phyloP scores from a whole-genome alignment of 2,797 vertebrate species.

The Sciaenops ocellatus region DNA sequence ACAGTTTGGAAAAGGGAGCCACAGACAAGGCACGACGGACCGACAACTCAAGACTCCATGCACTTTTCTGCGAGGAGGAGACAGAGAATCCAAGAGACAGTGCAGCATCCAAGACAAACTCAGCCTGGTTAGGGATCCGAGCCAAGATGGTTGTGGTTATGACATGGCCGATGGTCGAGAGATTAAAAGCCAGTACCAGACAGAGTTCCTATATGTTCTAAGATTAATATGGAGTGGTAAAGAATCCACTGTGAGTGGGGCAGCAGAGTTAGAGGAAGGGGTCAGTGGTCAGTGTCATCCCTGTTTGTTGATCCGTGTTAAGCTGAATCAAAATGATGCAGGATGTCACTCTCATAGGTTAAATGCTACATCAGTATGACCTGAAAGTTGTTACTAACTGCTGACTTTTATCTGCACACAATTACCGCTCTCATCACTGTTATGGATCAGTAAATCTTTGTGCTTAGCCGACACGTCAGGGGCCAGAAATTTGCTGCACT shows the following conservation, averaged over 20 bases:
- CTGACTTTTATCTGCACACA: background rate
- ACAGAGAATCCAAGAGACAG: background rate
- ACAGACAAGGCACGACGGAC: background rate
- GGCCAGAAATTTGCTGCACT: conserved; percentile 4
- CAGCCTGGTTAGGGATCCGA: background rate
- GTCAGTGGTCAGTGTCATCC: background rate
- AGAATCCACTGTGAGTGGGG: background rate
- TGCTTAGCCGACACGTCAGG: conserved; percentile 7
- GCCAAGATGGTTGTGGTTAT: background rate
- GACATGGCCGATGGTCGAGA: background rate
- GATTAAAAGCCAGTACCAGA: no score
- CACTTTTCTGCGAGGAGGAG: background rate
- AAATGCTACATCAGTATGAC: background rate
- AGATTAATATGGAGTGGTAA: no score
- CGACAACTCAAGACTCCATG: background rate
- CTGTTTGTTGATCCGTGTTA: background rate
- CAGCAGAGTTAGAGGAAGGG: background rate
- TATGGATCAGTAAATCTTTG: conserved; percentile 12
- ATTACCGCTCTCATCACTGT: background rate
- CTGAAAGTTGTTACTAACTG: background rate
- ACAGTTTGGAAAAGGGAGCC: background rate
- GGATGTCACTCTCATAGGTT: background rate
- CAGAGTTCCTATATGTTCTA: background rate
- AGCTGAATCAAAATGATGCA: background rate
- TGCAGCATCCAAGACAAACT: background rate